Conservation (phyloP, 2,888 invertebrate genomes). For the Tuberolachnus salignus region DNA sequence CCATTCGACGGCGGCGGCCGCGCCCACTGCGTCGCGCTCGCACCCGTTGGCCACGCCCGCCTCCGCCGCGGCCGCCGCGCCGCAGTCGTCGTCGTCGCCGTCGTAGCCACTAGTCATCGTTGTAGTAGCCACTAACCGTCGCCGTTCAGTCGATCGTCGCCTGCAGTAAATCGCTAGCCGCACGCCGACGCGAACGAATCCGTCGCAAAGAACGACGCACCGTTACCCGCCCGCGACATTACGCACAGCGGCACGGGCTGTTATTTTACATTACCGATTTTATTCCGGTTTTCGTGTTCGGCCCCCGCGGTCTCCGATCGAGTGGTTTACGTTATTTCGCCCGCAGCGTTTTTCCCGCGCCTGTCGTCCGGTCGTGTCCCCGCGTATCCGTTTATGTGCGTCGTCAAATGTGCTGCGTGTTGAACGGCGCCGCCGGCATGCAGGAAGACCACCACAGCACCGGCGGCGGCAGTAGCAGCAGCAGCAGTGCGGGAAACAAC, state of each 20-base stretch:
- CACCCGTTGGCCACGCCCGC: neutral
- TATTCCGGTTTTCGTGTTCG: neutral
- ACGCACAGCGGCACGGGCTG: neutral
- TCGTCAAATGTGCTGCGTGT: constrained; percentile 53
- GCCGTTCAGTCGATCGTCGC: neutral
- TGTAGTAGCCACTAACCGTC: neutral
- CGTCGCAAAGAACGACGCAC: neutral
- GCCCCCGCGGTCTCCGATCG: neutral
- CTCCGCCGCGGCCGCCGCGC: neutral
- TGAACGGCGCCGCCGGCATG: constrained; percentile 50
- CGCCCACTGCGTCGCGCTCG: constrained; percentile 25
- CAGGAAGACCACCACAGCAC: constrained; percentile 35
- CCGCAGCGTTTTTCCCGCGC: neutral
- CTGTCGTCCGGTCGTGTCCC: neutral
- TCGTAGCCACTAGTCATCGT: constrained; percentile 18
- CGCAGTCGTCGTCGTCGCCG: constrained; percentile 16
- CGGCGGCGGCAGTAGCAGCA: neutral
- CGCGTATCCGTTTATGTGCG: neutral
- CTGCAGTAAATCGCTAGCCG: neutral
- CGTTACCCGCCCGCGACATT: neutral
- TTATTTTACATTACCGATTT: too few relatives aligned
- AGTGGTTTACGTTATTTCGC: neutral
- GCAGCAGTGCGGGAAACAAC: neutral
- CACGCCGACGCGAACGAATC: neutral
- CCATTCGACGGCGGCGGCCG: constrained; percentile 21